These are phyloP conservation scores for Sebastolobus altivelis DNA, from an alignment of 2,797 vertebrate species.

Conservation along the genomic window DNA sequence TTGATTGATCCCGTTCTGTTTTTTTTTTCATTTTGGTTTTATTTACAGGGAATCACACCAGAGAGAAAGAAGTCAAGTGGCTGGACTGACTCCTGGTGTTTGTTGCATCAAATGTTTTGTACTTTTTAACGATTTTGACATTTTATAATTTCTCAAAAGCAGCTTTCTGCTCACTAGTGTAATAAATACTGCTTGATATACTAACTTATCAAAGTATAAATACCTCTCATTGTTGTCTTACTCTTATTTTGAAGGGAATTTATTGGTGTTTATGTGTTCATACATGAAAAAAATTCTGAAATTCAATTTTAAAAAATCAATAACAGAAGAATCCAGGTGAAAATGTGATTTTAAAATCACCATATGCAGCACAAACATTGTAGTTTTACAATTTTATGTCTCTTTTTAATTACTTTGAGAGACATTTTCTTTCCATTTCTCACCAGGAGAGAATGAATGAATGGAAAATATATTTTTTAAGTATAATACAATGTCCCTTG, in stretches of 20 bases:
- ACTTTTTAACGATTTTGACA: background rate
- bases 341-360: background rate
- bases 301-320: background rate
- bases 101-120: conserved; percentile 11
- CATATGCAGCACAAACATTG: background rate
- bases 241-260: background rate
- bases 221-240: background rate
- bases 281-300: background rate
- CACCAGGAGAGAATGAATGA: background rate
- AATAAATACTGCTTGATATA: background rate
- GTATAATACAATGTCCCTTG: background rate
- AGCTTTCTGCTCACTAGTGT: background rate
- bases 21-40: background rate
- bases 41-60: conserved; percentile 27
- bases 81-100: background rate
- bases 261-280: background rate
- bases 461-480: background rate
- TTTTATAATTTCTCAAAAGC: background rate
- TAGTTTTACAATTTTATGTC: background rate
- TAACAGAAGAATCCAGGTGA: background rate
- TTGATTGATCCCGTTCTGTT: background rate
- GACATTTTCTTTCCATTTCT: too few species aligned
- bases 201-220: background rate
- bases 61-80: conserved; percentile 31
- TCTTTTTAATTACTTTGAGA: background rate